Conservation (phyloP, 2,888 invertebrate species). For the Plebejus melissa region DNA sequence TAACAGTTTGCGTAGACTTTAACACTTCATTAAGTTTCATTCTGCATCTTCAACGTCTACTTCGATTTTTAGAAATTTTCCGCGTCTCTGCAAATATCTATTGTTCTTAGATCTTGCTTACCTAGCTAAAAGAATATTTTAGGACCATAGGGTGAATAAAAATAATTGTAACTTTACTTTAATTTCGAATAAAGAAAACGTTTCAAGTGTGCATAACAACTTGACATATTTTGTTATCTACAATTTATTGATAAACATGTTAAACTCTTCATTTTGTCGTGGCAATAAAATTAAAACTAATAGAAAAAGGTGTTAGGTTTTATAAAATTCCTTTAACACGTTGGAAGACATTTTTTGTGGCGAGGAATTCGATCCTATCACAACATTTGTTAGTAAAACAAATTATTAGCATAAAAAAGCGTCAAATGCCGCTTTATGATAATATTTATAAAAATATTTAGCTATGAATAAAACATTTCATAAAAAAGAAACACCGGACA, state of each 20-base stretch:
- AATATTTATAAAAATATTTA: conserved; percentile 8
- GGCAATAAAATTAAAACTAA: background rate
- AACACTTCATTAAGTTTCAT: no score
- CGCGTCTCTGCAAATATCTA: no score
- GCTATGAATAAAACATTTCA: conserved; percentile 20
- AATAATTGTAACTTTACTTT: no score
- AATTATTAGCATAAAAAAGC: conserved; percentile 21
- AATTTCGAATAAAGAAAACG: background rate
- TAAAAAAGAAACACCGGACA: conserved; percentile 1
- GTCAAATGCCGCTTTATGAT: conserved; percentile 20
- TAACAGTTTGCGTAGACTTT: no score
- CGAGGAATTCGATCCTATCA: conserved; percentile 10
- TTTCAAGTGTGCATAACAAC: background rate
- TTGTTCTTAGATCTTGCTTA: no score
- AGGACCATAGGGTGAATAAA: no score
- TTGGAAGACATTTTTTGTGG: conserved; percentile 15
- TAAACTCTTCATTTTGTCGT: background rate
- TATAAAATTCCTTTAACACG: conserved; percentile 15
- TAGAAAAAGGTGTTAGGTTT: conserved; percentile 7
- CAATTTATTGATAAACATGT: background rate
- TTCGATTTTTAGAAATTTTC: no score
- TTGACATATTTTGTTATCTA: background rate
- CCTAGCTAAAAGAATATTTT: no score
- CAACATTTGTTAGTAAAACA: conserved; percentile 18
- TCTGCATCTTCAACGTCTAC: no score